These are phyloP conservation scores for Entelurus aequoreus DNA, from an alignment of 2,113 vertebrate species.

Conservation along the genomic window DNA sequence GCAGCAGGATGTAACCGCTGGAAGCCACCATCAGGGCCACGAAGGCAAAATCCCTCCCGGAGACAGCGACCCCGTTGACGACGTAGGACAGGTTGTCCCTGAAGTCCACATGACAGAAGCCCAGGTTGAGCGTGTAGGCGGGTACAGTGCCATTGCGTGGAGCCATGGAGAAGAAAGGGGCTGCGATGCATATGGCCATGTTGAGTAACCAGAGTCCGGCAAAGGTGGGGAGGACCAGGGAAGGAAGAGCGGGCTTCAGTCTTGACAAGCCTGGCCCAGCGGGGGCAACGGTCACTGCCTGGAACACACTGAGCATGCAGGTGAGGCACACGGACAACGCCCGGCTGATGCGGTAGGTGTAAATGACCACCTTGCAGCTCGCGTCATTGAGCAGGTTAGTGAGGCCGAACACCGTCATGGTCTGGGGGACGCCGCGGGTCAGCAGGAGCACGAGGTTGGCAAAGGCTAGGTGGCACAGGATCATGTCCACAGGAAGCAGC, in stretches of 20 bases:
- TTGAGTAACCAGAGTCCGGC: slow-evolving; percentile 70
- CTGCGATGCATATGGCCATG: slow-evolving; percentile 69
- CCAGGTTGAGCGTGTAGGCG: slow-evolving; percentile 73
- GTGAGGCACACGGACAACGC: slow-evolving; percentile 75
- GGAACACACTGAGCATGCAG: slow-evolving; percentile 75
- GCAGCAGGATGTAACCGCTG: slow-evolving; percentile 68
- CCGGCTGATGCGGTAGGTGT: slow-evolving; percentile 65
- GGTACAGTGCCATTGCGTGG: slow-evolving; percentile 69
- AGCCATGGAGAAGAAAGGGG: slow-evolving; percentile 70
- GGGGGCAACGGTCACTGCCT: slow-evolving; percentile 64
- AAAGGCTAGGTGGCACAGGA: slow-evolving; percentile 74
- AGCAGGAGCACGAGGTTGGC: slow-evolving; percentile 71
- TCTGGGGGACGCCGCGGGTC: slow-evolving; percentile 72
- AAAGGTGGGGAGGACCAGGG: slow-evolving; percentile 63
- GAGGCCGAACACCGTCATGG: slow-evolving; percentile 72
- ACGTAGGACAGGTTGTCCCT: slow-evolving; percentile 70
- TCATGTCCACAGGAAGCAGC: slow-evolving; percentile 71
- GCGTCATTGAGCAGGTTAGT: slow-evolving; percentile 63
- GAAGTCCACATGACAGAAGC: slow-evolving; percentile 74
- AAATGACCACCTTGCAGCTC: slow-evolving; percentile 75
- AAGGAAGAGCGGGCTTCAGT: slow-evolving; percentile 58
- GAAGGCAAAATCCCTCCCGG: slow-evolving; percentile 68
- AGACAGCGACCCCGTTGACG: slow-evolving; percentile 67
- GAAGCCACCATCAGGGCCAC: slow-evolving; percentile 71
- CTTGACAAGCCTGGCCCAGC: slow-evolving; percentile 40